These are phyloP conservation scores for Murina feae DNA, from an alignment of 2,113 vertebrate species.

Conservation along the genomic window DNA sequence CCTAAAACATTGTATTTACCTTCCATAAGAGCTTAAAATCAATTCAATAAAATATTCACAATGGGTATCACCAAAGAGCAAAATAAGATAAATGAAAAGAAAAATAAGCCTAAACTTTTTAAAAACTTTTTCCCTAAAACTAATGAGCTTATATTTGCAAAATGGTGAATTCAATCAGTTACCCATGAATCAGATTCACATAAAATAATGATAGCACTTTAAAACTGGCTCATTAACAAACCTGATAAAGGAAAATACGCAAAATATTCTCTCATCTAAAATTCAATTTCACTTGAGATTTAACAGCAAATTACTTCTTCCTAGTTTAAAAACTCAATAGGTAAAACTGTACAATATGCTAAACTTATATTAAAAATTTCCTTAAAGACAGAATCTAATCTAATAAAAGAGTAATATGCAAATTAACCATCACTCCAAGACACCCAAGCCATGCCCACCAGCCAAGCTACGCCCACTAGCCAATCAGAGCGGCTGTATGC, in stretches of 20 bases:
- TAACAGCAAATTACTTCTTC: conserved; percentile 13
- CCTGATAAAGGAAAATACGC: not conserved
- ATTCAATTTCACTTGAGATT: conserved; percentile 48
- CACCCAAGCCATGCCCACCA: too few relatives aligned
- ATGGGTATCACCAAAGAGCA: not conserved
- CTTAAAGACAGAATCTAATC: not conserved
- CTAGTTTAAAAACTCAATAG: not conserved
- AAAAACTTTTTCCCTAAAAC: not conserved
- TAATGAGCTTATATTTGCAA: not conserved
- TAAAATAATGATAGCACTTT: not conserved
- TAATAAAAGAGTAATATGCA: too few relatives aligned
- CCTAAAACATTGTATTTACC: not conserved
- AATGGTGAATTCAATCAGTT: not conserved
- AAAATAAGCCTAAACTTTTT: not conserved
- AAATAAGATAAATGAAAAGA: not conserved
- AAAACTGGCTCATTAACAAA: not conserved
- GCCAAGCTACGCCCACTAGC: too few relatives aligned
- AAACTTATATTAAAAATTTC: not conserved
- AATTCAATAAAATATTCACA: not conserved
- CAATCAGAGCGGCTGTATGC: too few relatives aligned
- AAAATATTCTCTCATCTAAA: not conserved
- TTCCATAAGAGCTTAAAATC: not conserved
- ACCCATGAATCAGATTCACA: not conserved
- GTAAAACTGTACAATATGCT: conserved; percentile 6
- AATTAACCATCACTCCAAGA: too few relatives aligned